phyloP scores from a whole-genome alignment of 1,140 invertebrate genomes.

The Vollenhovia emeryi region DNA sequence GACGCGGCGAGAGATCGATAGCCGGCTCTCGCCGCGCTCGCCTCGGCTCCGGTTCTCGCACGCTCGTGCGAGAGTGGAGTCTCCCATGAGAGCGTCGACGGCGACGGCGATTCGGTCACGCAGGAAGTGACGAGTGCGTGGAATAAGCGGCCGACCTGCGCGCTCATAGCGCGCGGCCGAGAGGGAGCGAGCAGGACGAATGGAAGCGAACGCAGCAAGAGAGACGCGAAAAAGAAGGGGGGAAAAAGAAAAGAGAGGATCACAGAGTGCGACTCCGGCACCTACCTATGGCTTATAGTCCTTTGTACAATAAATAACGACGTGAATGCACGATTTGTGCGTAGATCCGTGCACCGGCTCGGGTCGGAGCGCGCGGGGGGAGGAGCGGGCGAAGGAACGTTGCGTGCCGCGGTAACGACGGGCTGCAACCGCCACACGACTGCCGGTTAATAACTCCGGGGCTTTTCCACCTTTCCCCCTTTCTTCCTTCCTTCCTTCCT shows the following conservation, averaged over 20 bases:
- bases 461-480: slow-evolving; percentile 36
- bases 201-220: not conserved
- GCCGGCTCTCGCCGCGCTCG: not conserved
- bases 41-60: not conserved
- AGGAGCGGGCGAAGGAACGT: slow-evolving; percentile 52
- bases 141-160: slow-evolving; percentile 26
- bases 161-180: slow-evolving; percentile 21
- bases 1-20: slow-evolving; percentile 75
- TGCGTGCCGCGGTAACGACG: slow-evolving; percentile 4
- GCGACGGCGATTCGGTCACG: not conserved
- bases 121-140: slow-evolving; percentile 9
- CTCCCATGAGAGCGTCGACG: slow-evolving; percentile 27
- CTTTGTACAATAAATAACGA: slow-evolving; percentile 82
- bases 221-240: not conserved
- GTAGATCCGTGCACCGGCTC: slow-evolving; percentile 48
- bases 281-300: slow-evolving; percentile 80
- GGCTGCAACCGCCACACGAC: too few species aligned
- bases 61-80: not conserved
- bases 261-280: slow-evolving; percentile 28
- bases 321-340: slow-evolving; percentile 72
- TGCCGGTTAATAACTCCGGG: not conserved
- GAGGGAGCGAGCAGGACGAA: not conserved
- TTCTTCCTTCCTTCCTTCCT: not conserved
- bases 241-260: slow-evolving; percentile 18
- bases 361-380: slow-evolving; percentile 28